Percentiles rank a stretch among this genome's conserved stretches.
Evolutionary conservation across 2,888 invertebrate genomes (phyloP).

Genomic region (Platycnemis pennipes): DNA sequence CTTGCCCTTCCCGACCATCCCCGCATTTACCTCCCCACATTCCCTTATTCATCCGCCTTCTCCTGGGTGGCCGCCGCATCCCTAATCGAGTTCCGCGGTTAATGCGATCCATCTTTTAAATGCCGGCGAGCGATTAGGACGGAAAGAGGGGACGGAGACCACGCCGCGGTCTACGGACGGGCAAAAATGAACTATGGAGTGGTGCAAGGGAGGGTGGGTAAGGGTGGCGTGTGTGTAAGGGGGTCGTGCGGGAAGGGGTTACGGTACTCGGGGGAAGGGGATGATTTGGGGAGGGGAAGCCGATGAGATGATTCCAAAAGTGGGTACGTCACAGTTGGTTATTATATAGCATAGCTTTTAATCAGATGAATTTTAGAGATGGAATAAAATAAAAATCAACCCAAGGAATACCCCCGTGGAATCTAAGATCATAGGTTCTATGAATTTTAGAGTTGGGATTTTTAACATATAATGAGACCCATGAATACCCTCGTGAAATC

Average conservation of each 20-base stretch:
- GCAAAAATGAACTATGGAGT: neutral
- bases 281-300: neutral
- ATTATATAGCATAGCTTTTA: too few species aligned
- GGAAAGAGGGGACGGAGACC: neutral
- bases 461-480: too few species aligned
- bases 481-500: too few species aligned
- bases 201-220: neutral
- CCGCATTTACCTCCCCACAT: neutral
- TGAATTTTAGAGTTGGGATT: too few species aligned
- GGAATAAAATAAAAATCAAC: too few species aligned
- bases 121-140: conserved; percentile 43
- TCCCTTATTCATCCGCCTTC: neutral
- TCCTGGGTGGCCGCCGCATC: conserved; percentile 44
- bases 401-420: too few species aligned
- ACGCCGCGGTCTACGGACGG: neutral
- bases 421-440: too few species aligned
- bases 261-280: neutral
- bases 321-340: too few species aligned
- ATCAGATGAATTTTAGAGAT: too few species aligned
- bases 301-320: too few species aligned
- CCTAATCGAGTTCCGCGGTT: conserved; percentile 56
- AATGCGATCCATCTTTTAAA: conserved; percentile 66
- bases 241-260: neutral
- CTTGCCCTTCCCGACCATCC: neutral
- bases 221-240: neutral